These are phyloP conservation scores for Drosophila barbarae DNA, from an alignment of 2,888 invertebrate genomes.

Conservation along the genomic window DNA sequence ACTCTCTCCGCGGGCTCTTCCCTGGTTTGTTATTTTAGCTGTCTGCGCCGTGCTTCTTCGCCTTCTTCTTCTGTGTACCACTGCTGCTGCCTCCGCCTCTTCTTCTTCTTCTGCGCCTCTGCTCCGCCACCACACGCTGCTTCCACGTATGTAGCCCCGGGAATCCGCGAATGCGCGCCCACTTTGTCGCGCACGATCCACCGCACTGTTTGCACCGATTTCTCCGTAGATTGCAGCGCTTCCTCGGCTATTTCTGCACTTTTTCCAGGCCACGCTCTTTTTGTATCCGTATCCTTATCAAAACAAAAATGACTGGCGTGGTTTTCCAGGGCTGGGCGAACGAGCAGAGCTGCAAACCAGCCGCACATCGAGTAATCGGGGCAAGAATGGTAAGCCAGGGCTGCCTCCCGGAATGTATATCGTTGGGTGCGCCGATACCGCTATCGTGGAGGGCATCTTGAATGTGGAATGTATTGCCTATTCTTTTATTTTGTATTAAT, in stretches of 20 bases:
- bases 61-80: constrained; percentile 35
- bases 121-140: constrained; percentile 55
- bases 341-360: constrained; percentile 52
- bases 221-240: constrained; percentile 56
- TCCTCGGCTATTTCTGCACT: constrained; percentile 58
- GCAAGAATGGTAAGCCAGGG: constrained; percentile 36
- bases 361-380: constrained; percentile 43
- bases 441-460: not conserved
- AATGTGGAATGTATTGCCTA: not conserved
- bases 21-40: constrained; percentile 72
- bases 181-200: constrained; percentile 54
- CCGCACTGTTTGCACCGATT: constrained; percentile 56
- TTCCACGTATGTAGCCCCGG: constrained; percentile 60
- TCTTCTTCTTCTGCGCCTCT: constrained; percentile 43
- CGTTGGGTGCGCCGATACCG: constrained; percentile 14
- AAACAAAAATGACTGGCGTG: constrained; percentile 77
- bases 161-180: constrained; percentile 20
- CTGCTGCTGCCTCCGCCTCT: constrained; percentile 38
- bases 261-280: constrained; percentile 75
- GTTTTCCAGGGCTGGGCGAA: constrained; percentile 61
- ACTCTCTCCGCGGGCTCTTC: constrained; percentile 49
- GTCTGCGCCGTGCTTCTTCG: constrained; percentile 56
- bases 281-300: constrained; percentile 76
- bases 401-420: not conserved
- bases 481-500: not conserved